Conservation (phyloP, 2,888 invertebrate genomes). For the Clistopyga incitator region DNA sequence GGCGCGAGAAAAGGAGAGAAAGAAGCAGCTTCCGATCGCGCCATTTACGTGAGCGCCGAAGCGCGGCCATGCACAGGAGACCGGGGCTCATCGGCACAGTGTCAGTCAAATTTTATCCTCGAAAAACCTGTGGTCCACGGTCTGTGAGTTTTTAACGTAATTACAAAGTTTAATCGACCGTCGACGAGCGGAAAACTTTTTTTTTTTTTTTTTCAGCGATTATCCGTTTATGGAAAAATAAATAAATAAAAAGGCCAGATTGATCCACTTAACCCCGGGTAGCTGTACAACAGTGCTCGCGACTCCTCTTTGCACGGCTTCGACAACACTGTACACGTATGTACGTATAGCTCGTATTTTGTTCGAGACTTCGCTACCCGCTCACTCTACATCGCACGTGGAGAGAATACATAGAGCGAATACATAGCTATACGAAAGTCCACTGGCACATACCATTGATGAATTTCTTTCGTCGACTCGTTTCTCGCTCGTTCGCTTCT, state of each 20-base stretch:
- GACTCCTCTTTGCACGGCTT: slow-evolving; percentile 37
- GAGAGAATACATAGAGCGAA: slow-evolving; percentile 50
- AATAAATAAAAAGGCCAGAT: too few relatives aligned
- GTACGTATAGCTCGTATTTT: slow-evolving; percentile 32
- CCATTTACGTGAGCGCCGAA: slow-evolving; percentile 57
- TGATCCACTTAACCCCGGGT: too few relatives aligned
- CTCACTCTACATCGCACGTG: slow-evolving; percentile 57
- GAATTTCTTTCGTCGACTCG: slow-evolving; percentile 57
- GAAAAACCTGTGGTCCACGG: too few relatives aligned
- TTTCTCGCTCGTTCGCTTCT: slow-evolving; percentile 16
- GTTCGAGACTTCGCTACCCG: slow-evolving; percentile 39
- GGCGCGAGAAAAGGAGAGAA: slow-evolving; percentile 28
- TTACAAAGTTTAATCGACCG: too few relatives aligned
- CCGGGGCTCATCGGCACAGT: too few relatives aligned
- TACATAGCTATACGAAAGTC: slow-evolving; percentile 1
- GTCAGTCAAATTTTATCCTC: too few relatives aligned
- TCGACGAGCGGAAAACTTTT: too few relatives aligned
- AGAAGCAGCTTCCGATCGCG: slow-evolving; percentile 55
- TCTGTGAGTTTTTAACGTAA: too few relatives aligned
- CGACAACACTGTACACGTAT: slow-evolving; percentile 29
- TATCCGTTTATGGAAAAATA: too few relatives aligned
- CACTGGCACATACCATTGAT: slow-evolving; percentile 54
- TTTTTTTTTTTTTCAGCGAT: too few relatives aligned
- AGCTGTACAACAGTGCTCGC: too few relatives aligned
- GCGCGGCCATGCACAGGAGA: slow-evolving; percentile 24